A percentile compares a stretch with the other conserved stretches of the same genome.
Conservation (phyloP, 2,113 vertebrate genomes). For the Oryzias woworae region DNA sequence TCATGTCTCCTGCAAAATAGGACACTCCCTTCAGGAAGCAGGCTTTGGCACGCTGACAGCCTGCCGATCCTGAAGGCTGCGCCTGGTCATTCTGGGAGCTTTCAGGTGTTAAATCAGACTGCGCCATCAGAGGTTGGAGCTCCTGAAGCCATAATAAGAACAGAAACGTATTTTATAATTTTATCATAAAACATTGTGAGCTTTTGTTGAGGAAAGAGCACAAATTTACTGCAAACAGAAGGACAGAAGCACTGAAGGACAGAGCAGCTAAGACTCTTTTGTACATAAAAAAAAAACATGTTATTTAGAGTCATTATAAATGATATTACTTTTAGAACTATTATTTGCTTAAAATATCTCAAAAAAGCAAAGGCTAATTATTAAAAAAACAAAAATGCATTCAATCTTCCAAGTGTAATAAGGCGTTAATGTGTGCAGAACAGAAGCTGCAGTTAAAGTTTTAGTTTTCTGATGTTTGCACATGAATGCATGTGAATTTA, state of each 20-base stretch:
- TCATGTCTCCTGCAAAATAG: conserved; percentile 78
- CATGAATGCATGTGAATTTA: background rate
- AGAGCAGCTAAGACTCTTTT: conserved; percentile 36
- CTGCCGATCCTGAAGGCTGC: background rate
- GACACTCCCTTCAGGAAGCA: conserved; percentile 58
- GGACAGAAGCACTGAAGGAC: background rate
- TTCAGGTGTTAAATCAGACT: conserved; percentile 3
- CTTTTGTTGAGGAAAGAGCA: background rate
- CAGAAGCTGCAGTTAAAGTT: background rate
- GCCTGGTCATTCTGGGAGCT: conserved; percentile 12
- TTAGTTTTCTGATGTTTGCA: background rate
- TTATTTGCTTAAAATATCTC: background rate
- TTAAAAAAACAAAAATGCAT: too few relatives aligned
- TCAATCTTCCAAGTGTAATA: background rate
- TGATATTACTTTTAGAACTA: background rate
- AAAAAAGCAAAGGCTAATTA: too few relatives aligned
- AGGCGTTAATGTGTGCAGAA: background rate
- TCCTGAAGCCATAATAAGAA: conserved; percentile 53
- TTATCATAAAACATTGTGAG: background rate
- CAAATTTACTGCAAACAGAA: conserved; percentile 39
- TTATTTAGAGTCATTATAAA: background rate
- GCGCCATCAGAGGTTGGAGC: conserved; percentile 69
- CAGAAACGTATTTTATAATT: background rate
- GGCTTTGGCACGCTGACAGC: conserved; percentile 25
- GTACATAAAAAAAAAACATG: conserved; percentile 20